Evolutionary conservation across 2,113 vertebrate species (phyloP).

Genomic region (Gnathonemus longibarbis): DNA sequence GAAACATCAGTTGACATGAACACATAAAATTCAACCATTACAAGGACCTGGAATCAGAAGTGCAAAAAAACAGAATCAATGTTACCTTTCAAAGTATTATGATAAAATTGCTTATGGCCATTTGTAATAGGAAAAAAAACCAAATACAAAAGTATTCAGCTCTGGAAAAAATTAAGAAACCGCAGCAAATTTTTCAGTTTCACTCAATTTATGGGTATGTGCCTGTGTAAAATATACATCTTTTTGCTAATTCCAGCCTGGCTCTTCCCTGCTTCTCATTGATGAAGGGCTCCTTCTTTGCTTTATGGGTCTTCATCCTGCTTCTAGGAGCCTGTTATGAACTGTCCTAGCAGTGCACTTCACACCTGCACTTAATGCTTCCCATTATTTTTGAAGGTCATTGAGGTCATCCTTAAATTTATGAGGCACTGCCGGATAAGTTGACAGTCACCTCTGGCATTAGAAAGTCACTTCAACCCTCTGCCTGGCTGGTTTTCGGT

Average conservation of each 20-base stretch:
- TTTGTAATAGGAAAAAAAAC: background rate
- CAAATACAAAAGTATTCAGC: background rate
- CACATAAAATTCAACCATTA: background rate
- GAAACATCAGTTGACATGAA: background rate
- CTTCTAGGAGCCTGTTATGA: background rate
- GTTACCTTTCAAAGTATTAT: background rate
- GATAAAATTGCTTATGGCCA: background rate
- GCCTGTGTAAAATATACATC: background rate
- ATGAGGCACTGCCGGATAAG: background rate
- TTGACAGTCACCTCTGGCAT: background rate
- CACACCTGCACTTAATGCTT: background rate
- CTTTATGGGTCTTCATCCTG: background rate
- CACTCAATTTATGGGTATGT: background rate
- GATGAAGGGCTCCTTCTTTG: background rate
- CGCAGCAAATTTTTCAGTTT: background rate
- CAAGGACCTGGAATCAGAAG: background rate
- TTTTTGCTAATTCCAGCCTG: background rate
- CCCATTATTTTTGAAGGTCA: background rate
- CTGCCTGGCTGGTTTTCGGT: background rate
- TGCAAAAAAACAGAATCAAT: background rate
- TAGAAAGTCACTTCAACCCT: background rate
- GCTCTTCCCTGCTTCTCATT: background rate
- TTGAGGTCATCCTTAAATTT: background rate
- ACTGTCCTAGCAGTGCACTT: background rate
- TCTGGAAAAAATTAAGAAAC: background rate